Percentiles rank a stretch among this genome's conserved stretches.
phyloP scores from a whole-genome alignment of 35 echinoderm and acorn worm species.

The Patiria miniata region DNA sequence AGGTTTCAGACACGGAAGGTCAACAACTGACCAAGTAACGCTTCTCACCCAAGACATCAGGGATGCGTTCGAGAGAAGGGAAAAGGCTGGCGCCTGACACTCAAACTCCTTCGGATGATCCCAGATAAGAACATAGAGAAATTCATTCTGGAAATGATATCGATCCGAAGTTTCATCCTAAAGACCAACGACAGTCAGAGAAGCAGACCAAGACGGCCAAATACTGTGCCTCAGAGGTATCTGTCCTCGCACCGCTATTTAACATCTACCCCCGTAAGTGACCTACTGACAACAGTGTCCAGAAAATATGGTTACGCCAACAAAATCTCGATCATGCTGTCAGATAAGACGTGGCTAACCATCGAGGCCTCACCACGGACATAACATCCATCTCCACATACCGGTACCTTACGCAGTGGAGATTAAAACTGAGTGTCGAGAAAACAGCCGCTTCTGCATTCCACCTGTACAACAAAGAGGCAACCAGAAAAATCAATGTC shows the following conservation, averaged over 20 bases:
- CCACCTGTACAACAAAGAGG: neutral
- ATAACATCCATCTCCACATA: neutral
- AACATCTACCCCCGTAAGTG: slow-evolving; percentile 27
- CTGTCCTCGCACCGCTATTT: slow-evolving; percentile 29
- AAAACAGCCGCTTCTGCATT: neutral
- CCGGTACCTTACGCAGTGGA: neutral
- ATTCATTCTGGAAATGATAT: slow-evolving; percentile 20
- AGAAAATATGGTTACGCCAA: slow-evolving; percentile 42
- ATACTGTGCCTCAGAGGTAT: slow-evolving; percentile 24
- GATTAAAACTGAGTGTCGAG: neutral
- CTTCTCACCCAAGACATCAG: neutral
- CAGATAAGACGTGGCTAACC: neutral
- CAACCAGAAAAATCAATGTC: neutral
- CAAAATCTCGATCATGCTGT: neutral
- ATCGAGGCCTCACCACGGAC: neutral
- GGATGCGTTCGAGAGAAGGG: too few species aligned
- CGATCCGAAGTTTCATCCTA: neutral
- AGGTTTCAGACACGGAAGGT: neutral
- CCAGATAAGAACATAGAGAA: neutral
- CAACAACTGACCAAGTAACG: neutral
- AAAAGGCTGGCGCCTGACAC: too few species aligned
- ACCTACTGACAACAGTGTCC: slow-evolving; percentile 4
- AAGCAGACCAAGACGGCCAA: slow-evolving; percentile 21
- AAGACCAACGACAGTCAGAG: slow-evolving; percentile 25
- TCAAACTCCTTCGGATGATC: neutral